These are phyloP conservation scores for Aelia acuminata DNA, from an alignment of 2,888 invertebrate species.

Conservation along the genomic window DNA sequence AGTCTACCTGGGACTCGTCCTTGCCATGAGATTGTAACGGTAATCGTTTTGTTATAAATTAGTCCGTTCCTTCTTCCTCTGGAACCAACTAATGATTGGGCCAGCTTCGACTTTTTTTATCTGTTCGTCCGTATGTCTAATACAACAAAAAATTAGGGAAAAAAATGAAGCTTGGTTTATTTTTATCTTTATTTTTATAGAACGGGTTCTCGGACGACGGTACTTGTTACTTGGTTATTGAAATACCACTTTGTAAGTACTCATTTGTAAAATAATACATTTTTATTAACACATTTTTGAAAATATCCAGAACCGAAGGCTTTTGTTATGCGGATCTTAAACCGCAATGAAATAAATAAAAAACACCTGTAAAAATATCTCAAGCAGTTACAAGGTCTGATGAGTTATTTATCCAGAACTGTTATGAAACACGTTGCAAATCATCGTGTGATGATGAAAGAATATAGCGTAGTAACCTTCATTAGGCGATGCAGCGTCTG, in stretches of 20 bases:
- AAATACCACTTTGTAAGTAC: too few species aligned
- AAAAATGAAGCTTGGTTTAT: too few species aligned
- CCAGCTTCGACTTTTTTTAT: neutral
- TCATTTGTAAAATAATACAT: too few species aligned
- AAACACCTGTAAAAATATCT: too few species aligned
- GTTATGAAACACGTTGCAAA: neutral
- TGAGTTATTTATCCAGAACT: conserved; percentile 13
- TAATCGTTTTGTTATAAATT: neutral
- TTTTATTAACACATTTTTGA: too few species aligned
- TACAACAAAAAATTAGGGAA: neutral
- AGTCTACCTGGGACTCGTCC: neutral
- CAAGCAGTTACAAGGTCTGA: conserved; percentile 24
- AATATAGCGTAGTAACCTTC: neutral
- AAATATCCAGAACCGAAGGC: too few species aligned
- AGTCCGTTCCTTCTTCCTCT: neutral
- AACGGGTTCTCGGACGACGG: too few species aligned
- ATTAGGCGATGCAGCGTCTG: neutral
- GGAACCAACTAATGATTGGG: neutral
- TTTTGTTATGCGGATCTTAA: too few species aligned
- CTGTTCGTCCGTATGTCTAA: neutral
- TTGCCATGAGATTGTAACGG: neutral
- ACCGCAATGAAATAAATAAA: too few species aligned
- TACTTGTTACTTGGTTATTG: too few species aligned
- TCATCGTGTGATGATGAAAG: neutral
- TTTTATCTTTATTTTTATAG: too few species aligned